phyloP scores from a whole-genome alignment of 2,113 vertebrate genomes.

The Phocoena phocoena region DNA sequence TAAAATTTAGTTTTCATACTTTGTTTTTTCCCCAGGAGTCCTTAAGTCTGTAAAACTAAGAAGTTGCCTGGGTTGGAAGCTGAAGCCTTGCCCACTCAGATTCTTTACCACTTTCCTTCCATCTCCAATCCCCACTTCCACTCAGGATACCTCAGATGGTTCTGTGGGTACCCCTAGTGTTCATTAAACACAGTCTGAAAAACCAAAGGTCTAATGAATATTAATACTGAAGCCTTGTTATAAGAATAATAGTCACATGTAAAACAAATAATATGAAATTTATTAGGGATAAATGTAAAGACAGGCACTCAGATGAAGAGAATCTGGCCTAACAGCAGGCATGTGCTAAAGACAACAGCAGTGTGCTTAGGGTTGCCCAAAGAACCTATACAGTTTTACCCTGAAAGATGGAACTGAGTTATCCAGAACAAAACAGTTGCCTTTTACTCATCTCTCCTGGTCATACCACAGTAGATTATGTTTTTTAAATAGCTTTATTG shows the following conservation, averaged over 20 bases:
- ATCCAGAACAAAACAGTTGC: slow-evolving; percentile 9
- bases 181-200: not conserved
- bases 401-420: not conserved
- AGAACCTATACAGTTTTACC: not conserved
- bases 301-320: not conserved
- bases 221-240: not conserved
- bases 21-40: not conserved
- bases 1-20: slow-evolving; percentile 9
- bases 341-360: not conserved
- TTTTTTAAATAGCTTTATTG: not conserved
- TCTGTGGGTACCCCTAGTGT: not conserved
- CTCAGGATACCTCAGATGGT: not conserved
- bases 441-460: not conserved
- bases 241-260: not conserved
- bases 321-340: not conserved
- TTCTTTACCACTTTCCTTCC: not conserved
- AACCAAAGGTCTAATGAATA: not conserved
- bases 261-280: not conserved
- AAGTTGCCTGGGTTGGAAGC: not conserved
- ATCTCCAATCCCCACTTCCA: not conserved
- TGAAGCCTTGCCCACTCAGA: not conserved
- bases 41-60: not conserved
- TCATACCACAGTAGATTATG: not conserved
- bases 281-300: not conserved
- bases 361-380: not conserved